Evolutionary conservation across 2,797 vertebrate species (phyloP), one percentile per base, ranked within the genome.

Genomic region (Selene dorsalis): DNA sequence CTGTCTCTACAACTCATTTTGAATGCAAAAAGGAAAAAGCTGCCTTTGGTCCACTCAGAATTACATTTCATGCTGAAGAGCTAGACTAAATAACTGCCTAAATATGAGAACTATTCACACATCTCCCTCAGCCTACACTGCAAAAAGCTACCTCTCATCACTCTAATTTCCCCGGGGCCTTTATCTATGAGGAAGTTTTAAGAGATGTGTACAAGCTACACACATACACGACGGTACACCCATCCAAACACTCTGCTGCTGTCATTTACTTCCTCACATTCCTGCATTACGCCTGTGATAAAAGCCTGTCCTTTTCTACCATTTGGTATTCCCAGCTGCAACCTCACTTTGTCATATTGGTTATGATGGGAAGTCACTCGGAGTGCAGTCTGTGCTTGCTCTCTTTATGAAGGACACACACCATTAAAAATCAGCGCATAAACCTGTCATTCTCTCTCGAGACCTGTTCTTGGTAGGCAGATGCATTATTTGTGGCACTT

Each of bases 391-490:
- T 71, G 72, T 35, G 57, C 41, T 57, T 35, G 45, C 80, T 80
- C 72, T 77, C 80, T 76, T 85, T 69, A 82, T 26, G 60, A 89
- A 90, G 88, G 89, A 87, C 82, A 69, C 79, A 32, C 64, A 63
- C 53, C 74, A 78, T 88, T 91, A 83, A 79, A 86, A 88, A 80
- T 64, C 60, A 57, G 56, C 7, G 35, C 79, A 87, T 91, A 90
- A 92, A 92, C 69, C 89, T 90, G 90, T 88, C 91, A 81, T 47
- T 85, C 77, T 80, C 57, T 73, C 68, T 10, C 0, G 45, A 82
- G 84, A 77, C 57, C 61, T 63, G 57, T 43, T 87, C 62, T 50
- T 78, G 43, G 73, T 26, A 26, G 79, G 65, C 26, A 39, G 69
- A 84, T 73, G 73, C 60, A 79, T 92, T 87, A 90, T 90, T 89